phyloP scores from a whole-genome alignment of 2,888 invertebrate genomes.

The Hirtodrosophila histrioides region DNA sequence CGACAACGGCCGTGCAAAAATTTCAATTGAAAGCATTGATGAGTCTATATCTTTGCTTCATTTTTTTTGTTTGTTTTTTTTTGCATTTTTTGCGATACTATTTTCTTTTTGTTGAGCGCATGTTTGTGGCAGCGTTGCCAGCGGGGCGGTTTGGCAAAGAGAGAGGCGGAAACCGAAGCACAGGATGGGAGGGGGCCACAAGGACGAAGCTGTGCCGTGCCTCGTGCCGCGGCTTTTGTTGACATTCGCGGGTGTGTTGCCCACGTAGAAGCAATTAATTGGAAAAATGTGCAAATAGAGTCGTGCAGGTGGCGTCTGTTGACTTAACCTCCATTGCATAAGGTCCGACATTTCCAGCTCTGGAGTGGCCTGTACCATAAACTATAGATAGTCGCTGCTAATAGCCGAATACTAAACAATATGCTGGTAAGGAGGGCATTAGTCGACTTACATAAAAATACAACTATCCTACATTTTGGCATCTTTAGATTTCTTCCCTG shows the following conservation, averaged over 20 bases:
- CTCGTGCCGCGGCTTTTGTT: conserved; percentile 63
- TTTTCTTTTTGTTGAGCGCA: conserved; percentile 29
- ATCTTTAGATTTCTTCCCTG: no score
- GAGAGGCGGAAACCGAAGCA: conserved; percentile 2
- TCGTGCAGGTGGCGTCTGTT: conserved; percentile 59
- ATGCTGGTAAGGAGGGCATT: neutral
- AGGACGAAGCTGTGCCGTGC: conserved; percentile 12
- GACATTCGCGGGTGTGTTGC: conserved; percentile 57
- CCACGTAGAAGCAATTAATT: conserved; percentile 78
- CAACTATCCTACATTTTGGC: no score
- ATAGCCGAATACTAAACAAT: conserved; percentile 41
- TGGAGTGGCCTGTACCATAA: conserved; percentile 13
- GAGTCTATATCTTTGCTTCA: conserved; percentile 64
- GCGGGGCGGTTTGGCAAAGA: conserved; percentile 54
- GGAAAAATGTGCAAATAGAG: conserved; percentile 78
- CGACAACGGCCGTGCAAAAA: conserved; percentile 69
- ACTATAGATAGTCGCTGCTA: conserved; percentile 51
- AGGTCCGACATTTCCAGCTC: conserved; percentile 20
- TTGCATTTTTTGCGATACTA: conserved; percentile 6
- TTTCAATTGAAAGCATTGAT: conserved; percentile 77
- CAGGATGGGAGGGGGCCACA: neutral
- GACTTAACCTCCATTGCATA: conserved; percentile 68
- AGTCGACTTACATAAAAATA: no score
- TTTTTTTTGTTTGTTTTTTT: conserved; percentile 3
- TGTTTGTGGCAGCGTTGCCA: conserved; percentile 64